These are phyloP conservation scores for Xerus inauris DNA, from an alignment of 2,113 vertebrate genomes.

Conservation along the genomic window DNA sequence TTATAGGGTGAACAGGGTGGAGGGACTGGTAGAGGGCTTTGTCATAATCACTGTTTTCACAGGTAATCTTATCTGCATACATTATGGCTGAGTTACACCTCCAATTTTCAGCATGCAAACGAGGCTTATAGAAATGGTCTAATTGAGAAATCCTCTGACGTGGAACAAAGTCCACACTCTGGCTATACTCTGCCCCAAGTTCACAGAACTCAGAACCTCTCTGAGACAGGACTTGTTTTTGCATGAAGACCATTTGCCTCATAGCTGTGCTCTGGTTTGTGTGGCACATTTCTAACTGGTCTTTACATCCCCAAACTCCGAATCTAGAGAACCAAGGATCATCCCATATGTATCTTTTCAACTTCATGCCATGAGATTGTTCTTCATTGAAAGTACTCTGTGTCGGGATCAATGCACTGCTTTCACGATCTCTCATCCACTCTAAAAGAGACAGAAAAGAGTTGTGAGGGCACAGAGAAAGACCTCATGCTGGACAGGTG, in stretches of 20 bases:
- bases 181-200: slow-evolving; percentile 55
- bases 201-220: slow-evolving; percentile 64
- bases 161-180: slow-evolving; percentile 65
- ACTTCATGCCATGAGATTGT: slow-evolving; percentile 50
- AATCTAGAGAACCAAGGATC: slow-evolving; percentile 75
- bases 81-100: slow-evolving; percentile 70
- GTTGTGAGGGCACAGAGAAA: background rate
- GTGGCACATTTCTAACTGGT: slow-evolving; percentile 71
- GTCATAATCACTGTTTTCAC: slow-evolving; percentile 49
- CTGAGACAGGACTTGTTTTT: slow-evolving; percentile 70
- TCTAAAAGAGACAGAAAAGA: slow-evolving; percentile 71
- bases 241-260: slow-evolving; percentile 77
- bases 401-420: slow-evolving; percentile 55
- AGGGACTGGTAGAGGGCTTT: slow-evolving; percentile 48
- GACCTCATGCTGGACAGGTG: background rate
- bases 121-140: slow-evolving; percentile 67
- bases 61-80: slow-evolving; percentile 69
- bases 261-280: slow-evolving; percentile 67
- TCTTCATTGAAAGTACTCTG: slow-evolving; percentile 60
- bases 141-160: slow-evolving; percentile 68
- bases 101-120: slow-evolving; percentile 61
- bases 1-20: slow-evolving; percentile 23
- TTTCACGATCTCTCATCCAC: slow-evolving; percentile 63
- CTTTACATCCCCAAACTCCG: slow-evolving; percentile 69
- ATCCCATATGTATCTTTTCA: slow-evolving; percentile 70